A percentile compares a stretch with the other conserved stretches of the same genome.
phyloP scores from a whole-genome alignment of 2,797 vertebrate species.

The Manis pentadactyla region DNA sequence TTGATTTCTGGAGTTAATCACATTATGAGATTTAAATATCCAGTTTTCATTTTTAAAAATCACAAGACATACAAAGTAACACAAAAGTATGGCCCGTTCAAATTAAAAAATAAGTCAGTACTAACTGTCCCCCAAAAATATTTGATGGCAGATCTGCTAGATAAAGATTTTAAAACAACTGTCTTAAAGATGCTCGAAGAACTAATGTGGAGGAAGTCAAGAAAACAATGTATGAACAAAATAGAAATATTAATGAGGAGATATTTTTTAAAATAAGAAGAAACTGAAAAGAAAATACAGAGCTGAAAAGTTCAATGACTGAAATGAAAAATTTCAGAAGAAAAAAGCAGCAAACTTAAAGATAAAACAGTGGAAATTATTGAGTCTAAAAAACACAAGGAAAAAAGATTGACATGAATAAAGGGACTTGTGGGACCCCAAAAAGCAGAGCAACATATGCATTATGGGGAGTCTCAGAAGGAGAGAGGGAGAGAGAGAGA shows the following conservation, averaged over 20 bases:
- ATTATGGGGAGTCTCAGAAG: background rate
- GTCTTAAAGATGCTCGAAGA: background rate
- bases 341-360: background rate
- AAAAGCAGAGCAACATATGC: background rate
- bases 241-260: background rate
- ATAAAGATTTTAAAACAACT: background rate
- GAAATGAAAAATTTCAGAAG: background rate
- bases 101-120: background rate
- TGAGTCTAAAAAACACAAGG: background rate
- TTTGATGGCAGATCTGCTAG: background rate
- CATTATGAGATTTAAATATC: background rate
- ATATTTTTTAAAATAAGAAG: background rate
- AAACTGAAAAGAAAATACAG: background rate
- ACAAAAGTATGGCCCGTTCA: background rate
- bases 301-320: background rate
- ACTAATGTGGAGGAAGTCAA: background rate
- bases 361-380: background rate
- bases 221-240: background rate
- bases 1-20: background rate
- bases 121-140: background rate
- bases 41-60: background rate
- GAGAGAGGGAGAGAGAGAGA: background rate
- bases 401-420: background rate
- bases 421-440: background rate
- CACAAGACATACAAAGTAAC: background rate